Evolutionary conservation across 2,888 invertebrate species (phyloP).

Genomic region (Lycia hirtaria): DNA sequence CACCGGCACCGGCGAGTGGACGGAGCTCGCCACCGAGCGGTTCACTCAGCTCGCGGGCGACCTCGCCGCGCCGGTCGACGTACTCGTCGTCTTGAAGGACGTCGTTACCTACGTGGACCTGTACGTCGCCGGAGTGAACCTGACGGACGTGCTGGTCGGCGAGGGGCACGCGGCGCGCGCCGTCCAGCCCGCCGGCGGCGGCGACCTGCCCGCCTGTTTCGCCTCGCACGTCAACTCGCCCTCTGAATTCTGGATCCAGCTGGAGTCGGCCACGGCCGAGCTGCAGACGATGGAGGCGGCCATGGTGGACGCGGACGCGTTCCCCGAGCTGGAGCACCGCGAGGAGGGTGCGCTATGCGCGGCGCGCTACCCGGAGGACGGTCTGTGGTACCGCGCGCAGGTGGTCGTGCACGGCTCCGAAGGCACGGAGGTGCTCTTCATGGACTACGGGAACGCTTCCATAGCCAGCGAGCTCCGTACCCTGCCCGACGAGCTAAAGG

Average conservation of each 20-base stretch:
- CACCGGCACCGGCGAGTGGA: constrained; percentile 87
- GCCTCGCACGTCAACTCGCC: constrained; percentile 91
- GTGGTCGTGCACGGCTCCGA: constrained; percentile 84
- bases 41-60: constrained; percentile 82
- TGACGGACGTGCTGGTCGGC: constrained; percentile 86
- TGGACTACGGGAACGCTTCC: constrained; percentile 89
- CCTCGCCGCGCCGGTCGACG: constrained; percentile 77
- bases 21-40: constrained; percentile 86
- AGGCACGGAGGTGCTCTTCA: constrained; percentile 87
- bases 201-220: constrained; percentile 87
- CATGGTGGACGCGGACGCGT: constrained; percentile 83
- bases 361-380: constrained; percentile 88
- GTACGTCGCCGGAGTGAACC: constrained; percentile 84
- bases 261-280: constrained; percentile 86
- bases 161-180: constrained; percentile 85
- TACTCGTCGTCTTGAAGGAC: constrained; percentile 85
- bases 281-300: constrained; percentile 86
- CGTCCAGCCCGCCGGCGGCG: constrained; percentile 77
- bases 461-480: constrained; percentile 84
- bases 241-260: constrained; percentile 92
- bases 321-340: constrained; percentile 75
- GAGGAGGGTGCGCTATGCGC: constrained; percentile 86
- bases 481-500: constrained; percentile 86
- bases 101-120: constrained; percentile 88
- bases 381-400: constrained; percentile 88